Conservation (phyloP, 2,888 invertebrate genomes). For the Amaurobius ferox region DNA sequence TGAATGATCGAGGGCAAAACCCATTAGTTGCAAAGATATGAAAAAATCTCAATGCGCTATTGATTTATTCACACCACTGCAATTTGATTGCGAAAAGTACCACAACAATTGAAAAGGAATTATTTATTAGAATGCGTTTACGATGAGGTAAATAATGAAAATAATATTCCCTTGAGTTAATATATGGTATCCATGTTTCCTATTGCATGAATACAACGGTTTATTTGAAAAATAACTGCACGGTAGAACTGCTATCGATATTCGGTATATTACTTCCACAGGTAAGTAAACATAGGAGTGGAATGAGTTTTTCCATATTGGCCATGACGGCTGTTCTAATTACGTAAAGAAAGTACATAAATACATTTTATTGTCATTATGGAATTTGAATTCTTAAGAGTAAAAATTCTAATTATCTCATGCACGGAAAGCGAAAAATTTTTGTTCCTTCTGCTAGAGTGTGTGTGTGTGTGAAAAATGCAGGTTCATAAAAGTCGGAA, state of each 20-base stretch:
- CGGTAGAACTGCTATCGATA: not conserved
- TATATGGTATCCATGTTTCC: not conserved
- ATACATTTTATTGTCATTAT: too few species aligned
- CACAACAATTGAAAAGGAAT: not conserved
- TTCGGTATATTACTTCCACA: not conserved
- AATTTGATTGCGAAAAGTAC: not conserved
- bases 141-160: not conserved
- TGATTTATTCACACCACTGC: not conserved
- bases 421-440: too few species aligned
- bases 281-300: not conserved
- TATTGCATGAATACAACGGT: not conserved
- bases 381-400: too few species aligned
- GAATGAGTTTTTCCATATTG: not conserved
- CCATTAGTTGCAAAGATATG: not conserved
- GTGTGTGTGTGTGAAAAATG: too few species aligned
- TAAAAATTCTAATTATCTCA: too few species aligned
- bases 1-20: too few species aligned
- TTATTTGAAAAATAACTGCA: not conserved
- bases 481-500: too few species aligned
- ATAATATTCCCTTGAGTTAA: not conserved
- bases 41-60: constrained; percentile 15
- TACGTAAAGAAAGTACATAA: too few species aligned
- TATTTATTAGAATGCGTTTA: not conserved
- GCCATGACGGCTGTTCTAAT: too few species aligned
- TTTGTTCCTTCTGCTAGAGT: too few species aligned